Conservation (phyloP, 2,113 vertebrate species). For the Mungos mungo region DNA sequence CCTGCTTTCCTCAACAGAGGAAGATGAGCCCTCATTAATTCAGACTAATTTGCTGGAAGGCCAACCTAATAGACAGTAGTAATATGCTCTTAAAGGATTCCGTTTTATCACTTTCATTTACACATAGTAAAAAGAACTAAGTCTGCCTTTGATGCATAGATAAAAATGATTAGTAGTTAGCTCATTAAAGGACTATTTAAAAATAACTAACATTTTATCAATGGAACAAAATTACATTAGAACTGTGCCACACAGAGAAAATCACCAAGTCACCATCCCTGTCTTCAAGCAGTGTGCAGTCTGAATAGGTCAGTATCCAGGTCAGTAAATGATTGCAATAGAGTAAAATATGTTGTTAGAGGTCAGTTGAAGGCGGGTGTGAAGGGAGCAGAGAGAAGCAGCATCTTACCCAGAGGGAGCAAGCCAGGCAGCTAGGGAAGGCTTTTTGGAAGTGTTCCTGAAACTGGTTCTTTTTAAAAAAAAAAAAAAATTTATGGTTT, state of each 20-base stretch:
- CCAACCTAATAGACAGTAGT: slow-evolving; percentile 57
- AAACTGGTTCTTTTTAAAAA: background rate
- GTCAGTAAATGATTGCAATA: background rate
- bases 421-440: background rate
- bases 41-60: slow-evolving; percentile 72
- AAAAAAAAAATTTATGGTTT: too few species aligned
- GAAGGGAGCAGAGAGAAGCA: background rate
- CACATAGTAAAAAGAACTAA: slow-evolving; percentile 71
- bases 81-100: slow-evolving; percentile 75
- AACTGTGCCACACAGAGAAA: background rate
- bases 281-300: background rate
- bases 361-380: background rate
- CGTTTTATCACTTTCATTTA: slow-evolving; percentile 79
- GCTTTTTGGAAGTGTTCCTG: background rate
- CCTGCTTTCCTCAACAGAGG: background rate
- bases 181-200: slow-evolving; percentile 68
- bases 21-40: slow-evolving; percentile 71
- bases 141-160: slow-evolving; percentile 77
- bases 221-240: slow-evolving; percentile 57
- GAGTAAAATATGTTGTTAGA: background rate
- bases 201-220: slow-evolving; percentile 67
- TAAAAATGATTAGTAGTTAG: slow-evolving; percentile 75
- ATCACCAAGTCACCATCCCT: background rate
- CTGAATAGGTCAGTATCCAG: background rate
- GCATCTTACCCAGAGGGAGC: background rate